Evolutionary conservation across 2,113 vertebrate genomes (phyloP).

Genomic region (Pavo muticus): DNA sequence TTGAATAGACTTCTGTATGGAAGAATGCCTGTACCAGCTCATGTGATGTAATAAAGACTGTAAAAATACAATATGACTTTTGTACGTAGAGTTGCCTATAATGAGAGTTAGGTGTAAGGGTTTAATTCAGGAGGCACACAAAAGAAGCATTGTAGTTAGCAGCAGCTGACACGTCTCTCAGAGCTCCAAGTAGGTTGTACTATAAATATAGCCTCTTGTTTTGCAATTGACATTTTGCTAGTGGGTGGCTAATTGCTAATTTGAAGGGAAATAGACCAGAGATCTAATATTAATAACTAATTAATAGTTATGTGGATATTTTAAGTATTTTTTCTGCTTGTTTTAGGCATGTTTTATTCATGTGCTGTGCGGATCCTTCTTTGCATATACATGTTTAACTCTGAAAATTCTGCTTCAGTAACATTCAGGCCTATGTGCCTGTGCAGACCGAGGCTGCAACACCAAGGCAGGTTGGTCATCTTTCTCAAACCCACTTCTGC

Average conservation of each 20-base stretch:
- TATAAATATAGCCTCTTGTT: slow-evolving; percentile 63
- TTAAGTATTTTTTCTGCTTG: slow-evolving; percentile 66
- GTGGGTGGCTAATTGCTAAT: slow-evolving; percentile 70
- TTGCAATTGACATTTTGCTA: slow-evolving; percentile 72
- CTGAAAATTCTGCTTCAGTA: neutral
- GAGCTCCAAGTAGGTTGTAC: slow-evolving; percentile 53
- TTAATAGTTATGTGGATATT: slow-evolving; percentile 68
- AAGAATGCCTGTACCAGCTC: neutral
- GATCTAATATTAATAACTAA: slow-evolving; percentile 73
- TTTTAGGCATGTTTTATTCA: slow-evolving; percentile 63
- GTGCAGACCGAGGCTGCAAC: slow-evolving; percentile 13
- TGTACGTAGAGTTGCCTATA: neutral
- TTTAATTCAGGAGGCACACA: slow-evolving; percentile 39
- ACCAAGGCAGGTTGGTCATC: neutral
- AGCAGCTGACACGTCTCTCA: slow-evolving; percentile 45
- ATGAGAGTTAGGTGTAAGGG: neutral
- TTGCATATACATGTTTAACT: slow-evolving; percentile 17
- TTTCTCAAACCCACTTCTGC: neutral
- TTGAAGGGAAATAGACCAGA: slow-evolving; percentile 71
- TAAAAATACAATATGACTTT: neutral
- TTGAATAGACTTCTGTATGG: accelerated
- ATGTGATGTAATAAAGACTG: neutral
- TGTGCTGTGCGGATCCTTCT: neutral
- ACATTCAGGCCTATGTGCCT: neutral
- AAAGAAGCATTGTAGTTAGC: slow-evolving; percentile 46